Conservation (phyloP, 2,113 vertebrate genomes). For the Pterophyllum scalare region DNA sequence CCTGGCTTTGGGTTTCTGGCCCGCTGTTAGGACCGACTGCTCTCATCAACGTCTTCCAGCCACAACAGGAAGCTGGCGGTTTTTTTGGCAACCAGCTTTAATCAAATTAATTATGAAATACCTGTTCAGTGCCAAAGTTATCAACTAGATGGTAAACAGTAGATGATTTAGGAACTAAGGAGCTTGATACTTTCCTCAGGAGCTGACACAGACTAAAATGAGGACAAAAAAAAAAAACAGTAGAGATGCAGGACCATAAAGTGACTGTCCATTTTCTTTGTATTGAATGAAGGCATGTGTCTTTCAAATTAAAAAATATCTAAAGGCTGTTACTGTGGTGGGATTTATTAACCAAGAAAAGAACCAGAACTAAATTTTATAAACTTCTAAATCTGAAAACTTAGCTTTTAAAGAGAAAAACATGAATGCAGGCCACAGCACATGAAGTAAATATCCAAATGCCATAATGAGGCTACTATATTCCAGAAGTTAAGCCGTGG, state of each 20-base stretch:
- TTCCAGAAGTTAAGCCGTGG: neutral
- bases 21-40: neutral
- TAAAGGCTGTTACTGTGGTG: neutral
- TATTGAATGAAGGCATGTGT: neutral
- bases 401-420: neutral
- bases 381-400: neutral
- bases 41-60: neutral
- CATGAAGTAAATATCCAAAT: neutral
- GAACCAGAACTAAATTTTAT: neutral
- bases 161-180: neutral
- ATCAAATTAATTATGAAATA: neutral
- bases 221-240: neutral
- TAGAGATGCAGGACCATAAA: neutral
- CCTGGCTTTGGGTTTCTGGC: constrained; percentile 4
- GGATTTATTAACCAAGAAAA: neutral
- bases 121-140: neutral
- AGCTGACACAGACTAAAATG: neutral
- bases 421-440: neutral
- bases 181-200: neutral
- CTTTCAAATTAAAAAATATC: neutral
- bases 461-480: neutral
- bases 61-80: neutral
- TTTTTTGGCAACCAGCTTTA: neutral
- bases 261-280: too few species aligned
- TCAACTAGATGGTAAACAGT: neutral